These are phyloP conservation scores for Gobius niger DNA, from an alignment of 2,113 vertebrate species.

Conservation along the genomic window DNA sequence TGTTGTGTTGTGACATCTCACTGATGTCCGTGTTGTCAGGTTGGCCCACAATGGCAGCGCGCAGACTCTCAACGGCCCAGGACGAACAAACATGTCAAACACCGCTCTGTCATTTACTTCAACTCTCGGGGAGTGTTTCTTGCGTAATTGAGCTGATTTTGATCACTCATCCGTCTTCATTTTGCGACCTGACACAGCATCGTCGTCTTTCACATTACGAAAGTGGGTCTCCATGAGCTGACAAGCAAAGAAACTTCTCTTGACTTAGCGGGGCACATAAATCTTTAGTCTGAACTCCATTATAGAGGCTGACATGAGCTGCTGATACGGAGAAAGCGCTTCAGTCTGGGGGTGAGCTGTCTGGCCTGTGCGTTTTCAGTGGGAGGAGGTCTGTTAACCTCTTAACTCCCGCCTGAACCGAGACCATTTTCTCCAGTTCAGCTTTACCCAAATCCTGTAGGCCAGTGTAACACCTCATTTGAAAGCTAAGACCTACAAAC, in stretches of 20 bases:
- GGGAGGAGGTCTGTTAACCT: background rate
- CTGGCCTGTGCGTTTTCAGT: background rate
- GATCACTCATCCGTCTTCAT: background rate
- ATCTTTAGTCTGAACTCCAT: conserved; percentile 3
- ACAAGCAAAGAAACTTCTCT: background rate
- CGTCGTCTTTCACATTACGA: background rate
- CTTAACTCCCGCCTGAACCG: too few relatives aligned
- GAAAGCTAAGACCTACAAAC: too few relatives aligned
- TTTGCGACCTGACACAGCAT: background rate
- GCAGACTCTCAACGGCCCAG: too few relatives aligned
- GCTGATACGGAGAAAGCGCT: conserved; percentile 1
- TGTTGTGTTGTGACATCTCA: too few relatives aligned
- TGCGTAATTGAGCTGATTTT: background rate
- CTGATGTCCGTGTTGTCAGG: too few relatives aligned
- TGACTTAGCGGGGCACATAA: background rate
- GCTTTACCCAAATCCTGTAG: too few relatives aligned
- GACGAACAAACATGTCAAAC: too few relatives aligned
- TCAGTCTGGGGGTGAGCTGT: background rate
- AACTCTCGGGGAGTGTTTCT: background rate
- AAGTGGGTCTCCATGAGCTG: background rate
- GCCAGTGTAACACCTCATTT: too few relatives aligned
- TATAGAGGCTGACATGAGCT: background rate
- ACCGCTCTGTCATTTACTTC: background rate
- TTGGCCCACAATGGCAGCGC: too few relatives aligned
- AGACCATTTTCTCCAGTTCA: too few relatives aligned